These are phyloP conservation scores for Pandemis cinnamomeana DNA, from an alignment of 2,888 invertebrate species.

Conservation along the genomic window DNA sequence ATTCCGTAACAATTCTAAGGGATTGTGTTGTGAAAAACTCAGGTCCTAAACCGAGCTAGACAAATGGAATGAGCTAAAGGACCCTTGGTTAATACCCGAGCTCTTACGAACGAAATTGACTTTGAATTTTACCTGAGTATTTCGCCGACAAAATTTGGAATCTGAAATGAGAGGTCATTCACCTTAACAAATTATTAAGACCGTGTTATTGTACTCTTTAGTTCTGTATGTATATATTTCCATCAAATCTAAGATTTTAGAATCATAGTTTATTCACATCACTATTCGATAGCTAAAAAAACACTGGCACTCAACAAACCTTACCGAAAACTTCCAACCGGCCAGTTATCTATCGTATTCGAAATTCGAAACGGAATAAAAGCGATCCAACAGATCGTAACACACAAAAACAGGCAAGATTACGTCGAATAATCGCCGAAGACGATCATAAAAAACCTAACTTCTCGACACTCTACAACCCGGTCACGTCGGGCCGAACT, in stretches of 20 bases:
- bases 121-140: background rate
- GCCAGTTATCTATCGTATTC: conserved; percentile 37
- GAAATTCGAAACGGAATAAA: conserved; percentile 41
- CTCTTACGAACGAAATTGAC: background rate
- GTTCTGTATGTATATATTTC: background rate
- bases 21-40: too few species aligned
- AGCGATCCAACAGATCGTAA: conserved; percentile 41
- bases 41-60: too few species aligned
- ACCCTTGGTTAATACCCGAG: too few species aligned
- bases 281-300: background rate
- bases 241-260: too few species aligned
- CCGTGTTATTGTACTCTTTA: background rate
- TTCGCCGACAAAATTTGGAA: background rate
- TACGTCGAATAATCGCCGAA: conserved; percentile 65
- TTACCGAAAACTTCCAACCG: background rate
- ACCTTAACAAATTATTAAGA: background rate
- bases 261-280: too few species aligned
- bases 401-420: conserved; percentile 53
- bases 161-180: background rate
- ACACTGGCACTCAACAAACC: conserved; percentile 2
- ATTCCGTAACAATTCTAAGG: too few species aligned
- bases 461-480: conserved; percentile 52
- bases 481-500: conserved; percentile 79
- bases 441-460: conserved; percentile 68
- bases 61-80: too few species aligned